phyloP scores from a whole-genome alignment of 2,797 vertebrate species.

The Sebastolobus alascanus region DNA sequence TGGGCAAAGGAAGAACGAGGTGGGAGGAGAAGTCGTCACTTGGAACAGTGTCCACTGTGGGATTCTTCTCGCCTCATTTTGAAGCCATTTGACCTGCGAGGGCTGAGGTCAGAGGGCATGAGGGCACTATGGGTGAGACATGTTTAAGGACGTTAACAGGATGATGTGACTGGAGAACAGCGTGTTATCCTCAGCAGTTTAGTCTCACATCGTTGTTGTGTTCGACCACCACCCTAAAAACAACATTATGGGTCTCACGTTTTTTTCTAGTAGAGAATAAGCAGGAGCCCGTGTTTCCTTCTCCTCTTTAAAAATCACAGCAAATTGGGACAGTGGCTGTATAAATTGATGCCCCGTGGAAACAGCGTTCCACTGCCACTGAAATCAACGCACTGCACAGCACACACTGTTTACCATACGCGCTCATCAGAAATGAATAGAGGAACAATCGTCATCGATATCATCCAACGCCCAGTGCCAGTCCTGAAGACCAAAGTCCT shows the following conservation, averaged over 20 bases:
- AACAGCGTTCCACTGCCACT: constrained; percentile 10
- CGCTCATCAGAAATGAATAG: constrained; percentile 93
- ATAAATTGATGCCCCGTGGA: not conserved
- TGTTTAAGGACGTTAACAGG: not conserved
- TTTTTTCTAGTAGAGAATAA: not conserved
- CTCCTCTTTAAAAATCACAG: not conserved
- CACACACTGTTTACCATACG: constrained; percentile 72
- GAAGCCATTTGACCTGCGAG: constrained; percentile 78
- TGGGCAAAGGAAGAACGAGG: constrained; percentile 36
- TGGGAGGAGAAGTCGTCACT: constrained; percentile 55
- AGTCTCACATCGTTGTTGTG: not conserved
- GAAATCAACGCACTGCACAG: constrained; percentile 56
- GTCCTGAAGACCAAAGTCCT: constrained; percentile 94
- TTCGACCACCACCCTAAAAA: not conserved
- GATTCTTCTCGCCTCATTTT: constrained; percentile 75
- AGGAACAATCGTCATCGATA: constrained; percentile 93
- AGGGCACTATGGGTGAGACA: constrained; percentile 28
- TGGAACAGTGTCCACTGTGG: constrained; percentile 68
- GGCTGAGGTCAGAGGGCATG: constrained; percentile 70
- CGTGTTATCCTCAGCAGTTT: not conserved
- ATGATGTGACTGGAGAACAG: not conserved
- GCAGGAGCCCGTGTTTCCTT: not conserved
- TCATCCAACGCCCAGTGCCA: constrained; percentile 98
- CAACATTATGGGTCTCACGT: not conserved
- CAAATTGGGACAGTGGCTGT: not conserved